These are phyloP conservation scores for Paragorgia papillata DNA, from an alignment of 92 coral and sea anemone species.

Conservation along the genomic window DNA sequence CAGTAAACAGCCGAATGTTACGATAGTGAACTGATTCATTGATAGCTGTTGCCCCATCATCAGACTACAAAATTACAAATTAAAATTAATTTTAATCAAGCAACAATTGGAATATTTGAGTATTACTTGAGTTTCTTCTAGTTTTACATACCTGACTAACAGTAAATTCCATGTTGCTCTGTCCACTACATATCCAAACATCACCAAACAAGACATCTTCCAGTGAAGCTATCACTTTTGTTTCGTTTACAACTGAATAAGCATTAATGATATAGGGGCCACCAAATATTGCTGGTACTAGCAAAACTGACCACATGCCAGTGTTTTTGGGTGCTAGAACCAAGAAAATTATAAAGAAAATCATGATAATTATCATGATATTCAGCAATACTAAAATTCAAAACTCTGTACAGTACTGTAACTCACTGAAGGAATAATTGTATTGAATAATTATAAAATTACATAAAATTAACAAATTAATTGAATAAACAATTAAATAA, in stretches of 20 bases:
- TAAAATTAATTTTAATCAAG: neutral
- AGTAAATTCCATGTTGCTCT: constrained; percentile 94
- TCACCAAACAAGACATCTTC: constrained; percentile 92
- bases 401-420: too few species aligned
- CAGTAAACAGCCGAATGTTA: constrained; percentile 86
- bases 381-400: too few species aligned
- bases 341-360: too few species aligned
- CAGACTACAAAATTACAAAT: constrained; percentile 54
- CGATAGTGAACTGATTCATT: constrained; percentile 78
- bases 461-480: too few species aligned
- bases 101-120: neutral
- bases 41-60: constrained; percentile 75
- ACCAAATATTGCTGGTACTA: constrained; percentile 70
- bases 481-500: too few species aligned
- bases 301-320: constrained; percentile 79
- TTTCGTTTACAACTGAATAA: constrained; percentile 65
- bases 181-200: constrained; percentile 99
- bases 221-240: constrained; percentile 44
- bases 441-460: too few species aligned
- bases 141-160: constrained; percentile 65
- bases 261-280: constrained; percentile 81
- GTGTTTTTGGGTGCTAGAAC: constrained; percentile 47
- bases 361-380: too few species aligned
- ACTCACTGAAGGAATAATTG: too few species aligned
- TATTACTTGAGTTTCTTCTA: too few species aligned